Evolutionary conservation across 1,140 invertebrate genomes (phyloP).

Genomic region (Periplaneta americana): DNA sequence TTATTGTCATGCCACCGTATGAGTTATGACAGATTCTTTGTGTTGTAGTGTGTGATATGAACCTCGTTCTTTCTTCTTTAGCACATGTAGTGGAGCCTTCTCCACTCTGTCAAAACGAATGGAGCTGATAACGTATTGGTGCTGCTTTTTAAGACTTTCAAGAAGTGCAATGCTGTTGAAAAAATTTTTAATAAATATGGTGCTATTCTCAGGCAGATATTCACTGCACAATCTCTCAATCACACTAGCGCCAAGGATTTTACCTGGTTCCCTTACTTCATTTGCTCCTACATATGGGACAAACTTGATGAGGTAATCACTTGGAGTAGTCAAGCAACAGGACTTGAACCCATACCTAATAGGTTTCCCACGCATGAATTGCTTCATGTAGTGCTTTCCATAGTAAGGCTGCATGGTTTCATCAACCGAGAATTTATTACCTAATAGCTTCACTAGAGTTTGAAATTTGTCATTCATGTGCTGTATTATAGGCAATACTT

Average conservation of each 20-base stretch:
- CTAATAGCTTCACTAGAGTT: background rate
- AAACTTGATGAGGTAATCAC: background rate
- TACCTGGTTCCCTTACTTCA: background rate
- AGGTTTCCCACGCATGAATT: no score
- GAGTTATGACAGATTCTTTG: background rate
- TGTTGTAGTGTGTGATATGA: background rate
- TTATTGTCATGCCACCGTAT: background rate
- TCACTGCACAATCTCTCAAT: background rate
- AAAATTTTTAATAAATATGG: background rate
- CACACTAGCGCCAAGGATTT: background rate
- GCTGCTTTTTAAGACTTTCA: no score
- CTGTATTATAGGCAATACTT: background rate
- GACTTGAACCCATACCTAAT: background rate
- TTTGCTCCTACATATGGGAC: background rate
- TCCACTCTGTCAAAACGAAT: no score
- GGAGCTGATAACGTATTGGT: no score
- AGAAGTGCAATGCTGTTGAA: background rate
- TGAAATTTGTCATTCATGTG: background rate
- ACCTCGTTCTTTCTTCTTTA: background rate
- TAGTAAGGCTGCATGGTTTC: background rate
- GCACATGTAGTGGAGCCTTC: background rate
- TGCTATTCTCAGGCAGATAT: background rate
- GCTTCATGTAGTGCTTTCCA: background rate
- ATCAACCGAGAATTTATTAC: background rate
- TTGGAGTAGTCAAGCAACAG: background rate